A percentile compares a stretch with the other conserved stretches of the same genome.
These are phyloP conservation scores for Lycodopsis pacificus DNA, from an alignment of 2,797 vertebrate genomes.

Conservation along the genomic window DNA sequence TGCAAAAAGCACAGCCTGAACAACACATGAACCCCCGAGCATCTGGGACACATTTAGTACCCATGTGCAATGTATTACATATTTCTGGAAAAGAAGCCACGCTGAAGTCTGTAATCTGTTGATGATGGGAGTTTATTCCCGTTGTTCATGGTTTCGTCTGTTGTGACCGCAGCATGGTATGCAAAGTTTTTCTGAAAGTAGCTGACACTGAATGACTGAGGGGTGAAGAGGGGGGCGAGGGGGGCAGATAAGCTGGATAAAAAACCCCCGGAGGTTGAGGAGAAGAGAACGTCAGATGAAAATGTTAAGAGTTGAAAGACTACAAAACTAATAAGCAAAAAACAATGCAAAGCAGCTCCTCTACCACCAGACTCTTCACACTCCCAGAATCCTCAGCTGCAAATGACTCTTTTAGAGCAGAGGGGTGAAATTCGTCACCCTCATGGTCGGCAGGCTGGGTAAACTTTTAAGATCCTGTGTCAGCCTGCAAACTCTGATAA, in stretches of 20 bases:
- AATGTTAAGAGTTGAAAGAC: neutral
- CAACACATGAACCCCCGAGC: constrained; percentile 75
- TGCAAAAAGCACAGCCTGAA: constrained; percentile 61
- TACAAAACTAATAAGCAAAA: constrained; percentile 2
- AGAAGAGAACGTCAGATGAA: neutral
- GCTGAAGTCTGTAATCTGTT: constrained; percentile 78
- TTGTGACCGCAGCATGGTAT: constrained; percentile 65
- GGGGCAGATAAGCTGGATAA: neutral
- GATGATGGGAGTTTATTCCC: constrained; percentile 71
- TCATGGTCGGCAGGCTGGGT: constrained; percentile 66
- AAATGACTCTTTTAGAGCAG: constrained; percentile 80
- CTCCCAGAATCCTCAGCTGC: constrained; percentile 60
- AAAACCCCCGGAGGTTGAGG: constrained; percentile 2
- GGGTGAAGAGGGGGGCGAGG: neutral
- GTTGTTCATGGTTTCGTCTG: constrained; percentile 72
- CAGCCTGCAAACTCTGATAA: constrained; percentile 59
- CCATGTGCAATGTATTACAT: constrained; percentile 82
- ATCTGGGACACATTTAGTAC: constrained; percentile 82
- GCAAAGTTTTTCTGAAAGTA: constrained; percentile 45
- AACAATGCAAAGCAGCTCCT: constrained; percentile 23
- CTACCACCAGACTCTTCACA: constrained; percentile 50
- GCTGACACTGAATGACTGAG: constrained; percentile 40
- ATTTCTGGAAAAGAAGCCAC: constrained; percentile 76
- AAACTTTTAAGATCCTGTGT: constrained; percentile 83
- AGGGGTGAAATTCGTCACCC: constrained; percentile 82